Conservation (phyloP, 2,888 invertebrate genomes). For the Ctenicera cuprea region DNA sequence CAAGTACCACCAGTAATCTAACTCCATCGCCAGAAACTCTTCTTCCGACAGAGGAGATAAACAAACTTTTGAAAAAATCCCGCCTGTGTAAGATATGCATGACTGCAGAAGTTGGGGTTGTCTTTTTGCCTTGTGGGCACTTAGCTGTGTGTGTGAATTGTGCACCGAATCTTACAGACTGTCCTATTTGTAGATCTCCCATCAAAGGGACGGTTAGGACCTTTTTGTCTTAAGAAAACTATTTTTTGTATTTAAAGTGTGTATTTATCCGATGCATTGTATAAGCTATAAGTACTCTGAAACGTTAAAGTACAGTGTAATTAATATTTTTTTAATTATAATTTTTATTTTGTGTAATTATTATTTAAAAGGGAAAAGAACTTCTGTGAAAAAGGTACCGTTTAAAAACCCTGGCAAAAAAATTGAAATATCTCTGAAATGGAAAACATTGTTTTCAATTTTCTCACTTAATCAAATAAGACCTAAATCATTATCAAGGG, state of each 20-base stretch:
- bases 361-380: no score
- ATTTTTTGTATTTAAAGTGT: neutral
- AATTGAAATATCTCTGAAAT: no score
- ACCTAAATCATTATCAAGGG: no score
- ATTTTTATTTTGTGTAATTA: no score
- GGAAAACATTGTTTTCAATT: no score
- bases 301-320: no score
- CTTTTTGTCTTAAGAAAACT: constrained; percentile 75
- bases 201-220: constrained; percentile 91
- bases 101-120: constrained; percentile 92
- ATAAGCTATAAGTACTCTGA: no score
- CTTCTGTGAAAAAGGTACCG: no score
- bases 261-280: no score
- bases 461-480: no score
- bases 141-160: constrained; percentile 90
- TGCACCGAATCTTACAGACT: constrained; percentile 86
- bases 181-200: constrained; percentile 87
- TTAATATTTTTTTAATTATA: no score
- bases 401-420: no score
- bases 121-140: constrained; percentile 96
- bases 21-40: neutral
- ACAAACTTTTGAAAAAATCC: constrained; percentile 86
- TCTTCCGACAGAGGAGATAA: constrained; percentile 82
- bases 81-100: constrained; percentile 95
- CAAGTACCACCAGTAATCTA: neutral